A percentile compares a stretch with the other conserved stretches of the same genome.
These are phyloP conservation scores for Pristionchus arcanus DNA, from an alignment of 2,888 invertebrate species.

Conservation along the genomic window DNA sequence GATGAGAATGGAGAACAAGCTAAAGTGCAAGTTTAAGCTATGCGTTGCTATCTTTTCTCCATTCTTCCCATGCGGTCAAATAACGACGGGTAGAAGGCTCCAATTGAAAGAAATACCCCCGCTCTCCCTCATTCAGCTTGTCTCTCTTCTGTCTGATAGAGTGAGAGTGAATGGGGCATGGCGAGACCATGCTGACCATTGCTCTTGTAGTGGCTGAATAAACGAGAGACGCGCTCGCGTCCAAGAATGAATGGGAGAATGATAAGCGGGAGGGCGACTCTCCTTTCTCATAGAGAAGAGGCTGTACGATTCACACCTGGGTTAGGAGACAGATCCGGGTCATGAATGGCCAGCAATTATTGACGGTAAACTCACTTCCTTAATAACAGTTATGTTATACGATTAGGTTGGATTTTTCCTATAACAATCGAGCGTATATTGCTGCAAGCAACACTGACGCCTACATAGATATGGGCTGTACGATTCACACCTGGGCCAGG, in stretches of 20 bases:
- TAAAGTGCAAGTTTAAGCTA: background rate
- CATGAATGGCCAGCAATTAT: background rate
- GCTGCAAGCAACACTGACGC: too few species aligned
- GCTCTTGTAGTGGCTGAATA: slow-evolving; percentile 26
- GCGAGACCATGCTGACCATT: background rate
- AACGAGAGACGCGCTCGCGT: background rate
- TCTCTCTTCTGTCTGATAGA: background rate
- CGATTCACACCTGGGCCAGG: slow-evolving; percentile 13
- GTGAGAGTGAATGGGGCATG: background rate
- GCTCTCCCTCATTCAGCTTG: background rate
- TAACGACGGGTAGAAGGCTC: background rate
- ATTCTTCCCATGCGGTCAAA: slow-evolving; percentile 15
- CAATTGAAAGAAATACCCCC: background rate
- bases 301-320: slow-evolving; percentile 47
- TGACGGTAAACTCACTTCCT: background rate
- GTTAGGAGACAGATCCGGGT: slow-evolving; percentile 4
- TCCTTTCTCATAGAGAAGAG: background rate
- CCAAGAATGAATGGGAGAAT: slow-evolving; percentile 23
- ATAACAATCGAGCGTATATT: too few species aligned
- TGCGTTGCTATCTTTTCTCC: background rate
- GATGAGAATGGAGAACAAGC: background rate
- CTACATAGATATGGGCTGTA: background rate
- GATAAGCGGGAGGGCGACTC: slow-evolving; percentile 22
- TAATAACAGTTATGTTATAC: too few species aligned
- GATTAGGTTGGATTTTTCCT: too few species aligned